Conservation (phyloP, 2,797 vertebrate species). For the Epinephelus coioides region DNA sequence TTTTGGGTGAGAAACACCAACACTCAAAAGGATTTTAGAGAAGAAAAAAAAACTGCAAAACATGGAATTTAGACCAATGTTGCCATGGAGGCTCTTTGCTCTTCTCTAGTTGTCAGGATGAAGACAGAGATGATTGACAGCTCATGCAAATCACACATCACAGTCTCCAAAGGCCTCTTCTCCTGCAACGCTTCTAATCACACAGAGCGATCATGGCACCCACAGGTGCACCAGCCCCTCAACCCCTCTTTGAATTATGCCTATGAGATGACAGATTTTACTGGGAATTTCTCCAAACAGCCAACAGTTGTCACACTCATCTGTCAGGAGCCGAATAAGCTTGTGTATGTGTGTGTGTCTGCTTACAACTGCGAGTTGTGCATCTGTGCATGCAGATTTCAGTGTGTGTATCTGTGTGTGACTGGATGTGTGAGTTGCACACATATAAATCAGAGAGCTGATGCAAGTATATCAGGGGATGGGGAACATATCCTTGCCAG, state of each 20-base stretch:
- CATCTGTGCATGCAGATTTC: slow-evolving; percentile 5
- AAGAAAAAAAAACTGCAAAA: slow-evolving; percentile 20
- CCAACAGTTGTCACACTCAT: slow-evolving; percentile 76
- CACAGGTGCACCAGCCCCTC: slow-evolving; percentile 74
- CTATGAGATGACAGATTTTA: slow-evolving; percentile 69
- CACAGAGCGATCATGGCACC: slow-evolving; percentile 65
- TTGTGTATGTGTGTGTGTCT: slow-evolving; percentile 21
- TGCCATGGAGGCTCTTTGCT: slow-evolving; percentile 62
- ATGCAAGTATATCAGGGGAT: slow-evolving; percentile 57
- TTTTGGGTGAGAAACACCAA: slow-evolving; percentile 44
- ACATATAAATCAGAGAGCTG: slow-evolving; percentile 51
- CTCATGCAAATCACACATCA: slow-evolving; percentile 76
- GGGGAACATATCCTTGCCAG: slow-evolving; percentile 48
- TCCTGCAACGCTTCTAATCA: slow-evolving; percentile 72
- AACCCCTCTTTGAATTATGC: slow-evolving; percentile 67
- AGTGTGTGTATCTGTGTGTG: slow-evolving; percentile 31
- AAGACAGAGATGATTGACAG: slow-evolving; percentile 77
- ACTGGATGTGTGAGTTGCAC: slow-evolving; percentile 48
- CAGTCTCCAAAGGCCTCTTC: slow-evolving; percentile 60
- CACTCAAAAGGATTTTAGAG: slow-evolving; percentile 31
- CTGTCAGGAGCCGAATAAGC: slow-evolving; percentile 59
- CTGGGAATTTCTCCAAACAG: slow-evolving; percentile 74
- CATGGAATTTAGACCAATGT: slow-evolving; percentile 39
- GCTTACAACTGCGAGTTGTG: slow-evolving; percentile 24
- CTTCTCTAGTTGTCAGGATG: slow-evolving; percentile 58